Conservation (phyloP, 2,888 invertebrate species). For the Carterocephalus palaemon region DNA sequence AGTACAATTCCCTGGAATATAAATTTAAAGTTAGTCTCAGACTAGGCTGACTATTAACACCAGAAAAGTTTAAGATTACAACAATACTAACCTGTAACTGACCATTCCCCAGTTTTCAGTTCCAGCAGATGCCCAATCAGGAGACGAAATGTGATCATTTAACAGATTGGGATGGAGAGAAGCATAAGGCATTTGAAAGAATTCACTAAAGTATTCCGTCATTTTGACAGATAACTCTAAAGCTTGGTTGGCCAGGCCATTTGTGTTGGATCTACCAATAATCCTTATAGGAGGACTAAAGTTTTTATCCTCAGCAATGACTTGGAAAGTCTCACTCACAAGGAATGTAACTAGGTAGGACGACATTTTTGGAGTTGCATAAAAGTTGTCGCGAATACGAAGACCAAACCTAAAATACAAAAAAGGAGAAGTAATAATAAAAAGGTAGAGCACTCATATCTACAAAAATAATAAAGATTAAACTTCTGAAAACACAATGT, state of each 20-base stretch:
- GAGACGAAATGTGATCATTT: conserved; percentile 68
- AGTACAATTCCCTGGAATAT: conserved; percentile 59
- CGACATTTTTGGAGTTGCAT: conserved; percentile 83
- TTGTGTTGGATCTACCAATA: conserved; percentile 66
- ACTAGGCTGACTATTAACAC: no score
- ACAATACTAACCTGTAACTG: conserved; percentile 58
- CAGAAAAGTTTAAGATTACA: background rate
- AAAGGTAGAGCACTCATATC: no score
- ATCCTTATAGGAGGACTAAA: conserved; percentile 60
- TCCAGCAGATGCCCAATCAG: conserved; percentile 73
- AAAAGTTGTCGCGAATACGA: conserved; percentile 58
- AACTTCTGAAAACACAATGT: background rate
- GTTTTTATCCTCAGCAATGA: conserved; percentile 55
- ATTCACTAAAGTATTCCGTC: conserved; percentile 60
- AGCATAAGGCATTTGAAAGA: conserved; percentile 59
- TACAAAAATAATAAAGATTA: no score
- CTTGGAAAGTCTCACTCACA: conserved; percentile 75
- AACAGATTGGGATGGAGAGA: conserved; percentile 52
- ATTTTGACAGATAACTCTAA: conserved; percentile 56
- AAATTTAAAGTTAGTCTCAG: conserved; percentile 1
- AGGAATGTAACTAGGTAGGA: conserved; percentile 92
- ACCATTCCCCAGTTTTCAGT: conserved; percentile 76
- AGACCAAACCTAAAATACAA: conserved; percentile 41
- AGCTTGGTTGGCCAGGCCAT: conserved; percentile 51
- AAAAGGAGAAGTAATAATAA: no score